Percentiles rank a stretch among this genome's conserved stretches.
These are phyloP conservation scores for Macrotis lagotis DNA, from an alignment of 2,113 vertebrate genomes.

Conservation along the genomic window DNA sequence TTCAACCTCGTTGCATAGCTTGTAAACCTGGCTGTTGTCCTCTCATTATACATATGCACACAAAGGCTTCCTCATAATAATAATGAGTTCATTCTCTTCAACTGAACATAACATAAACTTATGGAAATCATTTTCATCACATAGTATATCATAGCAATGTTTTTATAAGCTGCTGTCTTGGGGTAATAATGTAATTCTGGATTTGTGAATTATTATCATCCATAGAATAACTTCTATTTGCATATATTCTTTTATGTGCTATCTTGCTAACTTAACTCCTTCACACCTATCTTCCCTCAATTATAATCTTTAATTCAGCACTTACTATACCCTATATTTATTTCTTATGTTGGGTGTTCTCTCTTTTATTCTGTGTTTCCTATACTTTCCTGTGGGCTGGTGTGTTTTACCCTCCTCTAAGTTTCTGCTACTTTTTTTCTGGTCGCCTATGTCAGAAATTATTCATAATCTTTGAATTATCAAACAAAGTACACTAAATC, in stretches of 20 bases:
- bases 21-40: not conserved
- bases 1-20: not conserved
- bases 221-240: not conserved
- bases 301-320: not conserved
- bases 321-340: not conserved
- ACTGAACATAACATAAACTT: not conserved
- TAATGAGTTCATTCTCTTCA: not conserved
- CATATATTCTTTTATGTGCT: not conserved
- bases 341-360: not conserved
- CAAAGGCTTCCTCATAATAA: fast-evolving
- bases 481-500: not conserved
- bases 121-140: not conserved
- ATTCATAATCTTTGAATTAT: not conserved
- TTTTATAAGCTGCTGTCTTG: not conserved
- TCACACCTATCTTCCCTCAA: not conserved
- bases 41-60: not conserved
- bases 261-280: not conserved
- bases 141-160: not conserved
- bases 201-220: not conserved
- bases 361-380: not conserved
- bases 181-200: not conserved
- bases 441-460: not conserved
- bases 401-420: not conserved
- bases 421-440: not conserved
- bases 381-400: not conserved